phyloP scores from a whole-genome alignment of 2,797 vertebrate genomes.

The Calcarius lapponicus region DNA sequence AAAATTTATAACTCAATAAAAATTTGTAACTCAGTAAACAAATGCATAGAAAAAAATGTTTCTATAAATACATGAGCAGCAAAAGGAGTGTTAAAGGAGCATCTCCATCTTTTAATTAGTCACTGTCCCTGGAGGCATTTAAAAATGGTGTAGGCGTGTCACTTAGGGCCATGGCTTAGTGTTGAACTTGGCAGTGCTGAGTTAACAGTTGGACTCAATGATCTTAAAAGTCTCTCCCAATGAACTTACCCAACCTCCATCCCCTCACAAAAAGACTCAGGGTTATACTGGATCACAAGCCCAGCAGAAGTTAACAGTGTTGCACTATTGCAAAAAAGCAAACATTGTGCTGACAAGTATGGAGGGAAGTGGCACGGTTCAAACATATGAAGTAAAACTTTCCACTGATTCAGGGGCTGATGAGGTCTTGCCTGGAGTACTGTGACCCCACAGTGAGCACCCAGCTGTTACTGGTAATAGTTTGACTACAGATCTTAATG shows the following conservation, averaged over 20 bases:
- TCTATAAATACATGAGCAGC: not conserved
- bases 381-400: not conserved
- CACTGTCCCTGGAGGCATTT: not conserved
- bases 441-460: not conserved
- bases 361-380: not conserved
- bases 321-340: constrained; percentile 21
- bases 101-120: not conserved
- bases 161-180: not conserved
- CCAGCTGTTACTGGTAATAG: not conserved
- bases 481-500: not conserved
- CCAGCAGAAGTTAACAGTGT: not conserved
- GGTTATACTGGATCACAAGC: not conserved
- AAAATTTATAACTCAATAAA: not conserved
- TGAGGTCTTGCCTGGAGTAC: not conserved
- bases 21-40: not conserved
- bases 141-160: not conserved
- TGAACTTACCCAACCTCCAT: not conserved
- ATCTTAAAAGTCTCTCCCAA: not conserved
- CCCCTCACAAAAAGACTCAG: rapidly evolving
- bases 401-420: not conserved
- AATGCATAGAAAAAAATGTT: not conserved
- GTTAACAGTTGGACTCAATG: not conserved
- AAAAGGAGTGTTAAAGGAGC: not conserved
- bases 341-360: not conserved
- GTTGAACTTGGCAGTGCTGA: not conserved